Evolutionary conservation across 2,797 vertebrate species (phyloP), one percentile per base, ranked within the genome.

Genomic region (Bovichtus diacanthus): DNA sequence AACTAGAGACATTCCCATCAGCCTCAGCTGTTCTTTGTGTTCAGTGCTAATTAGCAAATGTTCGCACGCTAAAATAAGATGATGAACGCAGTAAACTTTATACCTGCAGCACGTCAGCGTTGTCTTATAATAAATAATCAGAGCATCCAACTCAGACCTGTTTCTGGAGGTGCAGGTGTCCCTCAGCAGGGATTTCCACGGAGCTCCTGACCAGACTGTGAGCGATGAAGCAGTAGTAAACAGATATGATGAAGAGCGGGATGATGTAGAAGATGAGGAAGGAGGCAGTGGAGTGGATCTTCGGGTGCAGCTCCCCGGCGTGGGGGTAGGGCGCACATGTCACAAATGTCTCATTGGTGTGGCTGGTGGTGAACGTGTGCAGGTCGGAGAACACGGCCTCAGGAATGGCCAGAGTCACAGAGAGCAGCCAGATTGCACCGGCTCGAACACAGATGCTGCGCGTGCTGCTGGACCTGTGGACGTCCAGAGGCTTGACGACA

Each of bases 181-280:
- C 97, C 92, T 98, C 97, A 87, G 96, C 93, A 0, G 97, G 96
- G 73, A 99, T 93, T 78, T 97, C 96, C 78, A 88, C 94, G 10
- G 97, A 96, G 58, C 98, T 99, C 81, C 90, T 95, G 88, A 97
- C 92, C 91, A 99, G 94, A 79, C 97, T 98, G 86, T 90, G 96
- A 74, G 98, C 98, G 69, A 99, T 99, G 93, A 98, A 97, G 88
- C 95, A 95, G 90, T 99, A 99, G 90, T 99, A 99, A 5, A 98
- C 93, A 0, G 97, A 97, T 90, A 99, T 99, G 80, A 98, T 95
- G n/a, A 96, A 92, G 25, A 99, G 95, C 0, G 98, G 98, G 61
- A 98, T 95, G 82, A 98, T 49, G 72, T 99, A 99, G 91, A 99
- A 97, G 90, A 98, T 95, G 56, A 99, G 94, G 88, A 99, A 98